phyloP scores from a whole-genome alignment of 2,888 invertebrate species.

The Cynaeus angustus region DNA sequence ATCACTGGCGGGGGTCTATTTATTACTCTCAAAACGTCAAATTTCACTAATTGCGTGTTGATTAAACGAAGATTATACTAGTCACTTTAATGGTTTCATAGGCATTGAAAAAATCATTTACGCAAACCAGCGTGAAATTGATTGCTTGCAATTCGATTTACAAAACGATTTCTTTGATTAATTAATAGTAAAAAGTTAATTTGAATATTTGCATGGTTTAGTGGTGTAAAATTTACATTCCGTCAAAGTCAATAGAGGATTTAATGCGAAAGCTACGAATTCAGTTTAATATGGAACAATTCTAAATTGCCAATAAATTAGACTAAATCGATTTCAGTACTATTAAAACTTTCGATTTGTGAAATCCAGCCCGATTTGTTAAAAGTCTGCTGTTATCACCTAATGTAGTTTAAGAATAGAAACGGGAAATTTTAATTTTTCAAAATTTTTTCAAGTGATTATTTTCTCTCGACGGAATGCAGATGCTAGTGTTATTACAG shows the following conservation, averaged over 20 bases:
- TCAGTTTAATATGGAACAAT: not conserved
- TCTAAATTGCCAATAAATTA: not conserved
- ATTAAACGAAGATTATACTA: not conserved
- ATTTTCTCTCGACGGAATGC: too few relatives aligned
- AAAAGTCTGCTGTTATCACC: too few relatives aligned
- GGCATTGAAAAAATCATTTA: not conserved
- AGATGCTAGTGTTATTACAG: too few relatives aligned
- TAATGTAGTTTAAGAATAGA: too few relatives aligned
- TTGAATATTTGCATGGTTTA: not conserved
- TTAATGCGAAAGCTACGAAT: not conserved
- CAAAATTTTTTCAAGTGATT: too few relatives aligned
- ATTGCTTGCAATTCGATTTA: not conserved
- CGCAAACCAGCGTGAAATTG: not conserved
- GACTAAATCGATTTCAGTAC: not conserved
- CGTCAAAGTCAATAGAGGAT: not conserved
- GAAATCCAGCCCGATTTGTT: not conserved
- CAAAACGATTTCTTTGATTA: too few relatives aligned
- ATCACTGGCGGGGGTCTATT: slow-evolving; percentile 22
- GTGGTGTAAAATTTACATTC: too few relatives aligned
- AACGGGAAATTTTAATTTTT: too few relatives aligned
- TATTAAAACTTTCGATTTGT: not conserved
- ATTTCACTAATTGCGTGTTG: not conserved
- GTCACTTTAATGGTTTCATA: not conserved
- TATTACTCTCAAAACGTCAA: not conserved
- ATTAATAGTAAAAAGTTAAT: not conserved